A percentile compares a stretch with the other conserved stretches of the same genome.
Conservation (phyloP, 1,140 invertebrate genomes). For the Drosophila kepulauana region DNA sequence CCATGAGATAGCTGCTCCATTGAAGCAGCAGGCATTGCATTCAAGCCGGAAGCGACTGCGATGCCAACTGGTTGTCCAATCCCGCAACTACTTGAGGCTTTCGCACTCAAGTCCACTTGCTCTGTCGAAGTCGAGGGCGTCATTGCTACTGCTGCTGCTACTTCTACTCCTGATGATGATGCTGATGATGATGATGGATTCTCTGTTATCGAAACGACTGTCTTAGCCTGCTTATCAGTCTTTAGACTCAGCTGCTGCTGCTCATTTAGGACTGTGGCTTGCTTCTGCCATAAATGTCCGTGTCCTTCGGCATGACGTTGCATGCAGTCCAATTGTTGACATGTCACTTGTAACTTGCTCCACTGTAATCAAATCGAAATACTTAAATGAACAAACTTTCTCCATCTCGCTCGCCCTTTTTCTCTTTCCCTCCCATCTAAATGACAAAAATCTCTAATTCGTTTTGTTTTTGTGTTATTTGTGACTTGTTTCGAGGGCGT, state of each 20-base stretch:
- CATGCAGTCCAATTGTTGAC: slow-evolving; percentile 85
- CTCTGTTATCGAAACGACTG: slow-evolving; percentile 35
- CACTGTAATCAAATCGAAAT: slow-evolving; percentile 82
- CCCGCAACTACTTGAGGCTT: slow-evolving; percentile 44
- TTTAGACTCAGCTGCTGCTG: slow-evolving; percentile 60
- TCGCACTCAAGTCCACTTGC: slow-evolving; percentile 42
- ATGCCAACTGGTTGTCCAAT: slow-evolving; percentile 46
- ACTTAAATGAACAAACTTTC: slow-evolving; percentile 35
- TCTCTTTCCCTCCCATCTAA: slow-evolving; percentile 20
- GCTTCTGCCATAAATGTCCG: slow-evolving; percentile 84
- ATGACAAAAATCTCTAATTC: slow-evolving; percentile 45
- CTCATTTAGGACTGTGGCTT: slow-evolving; percentile 82
- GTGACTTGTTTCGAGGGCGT: slow-evolving; percentile 32
- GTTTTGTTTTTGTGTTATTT: slow-evolving; percentile 48
- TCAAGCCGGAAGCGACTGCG: slow-evolving; percentile 64
- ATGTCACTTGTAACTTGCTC: slow-evolving; percentile 84
- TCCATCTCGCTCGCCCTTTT: slow-evolving; percentile 13
- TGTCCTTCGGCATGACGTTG: slow-evolving; percentile 84
- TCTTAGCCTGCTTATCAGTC: slow-evolving; percentile 68
- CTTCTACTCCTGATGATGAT: slow-evolving; percentile 20
- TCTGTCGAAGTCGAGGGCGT: slow-evolving; percentile 11
- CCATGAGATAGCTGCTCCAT: slow-evolving; percentile 26
- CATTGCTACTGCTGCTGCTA: slow-evolving; percentile 6
- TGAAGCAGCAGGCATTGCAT: slow-evolving; percentile 46
- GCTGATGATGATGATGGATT: slow-evolving; percentile 43